These are phyloP conservation scores for Parasteatoda lunata DNA, from an alignment of 2,888 invertebrate genomes.

Conservation along the genomic window DNA sequence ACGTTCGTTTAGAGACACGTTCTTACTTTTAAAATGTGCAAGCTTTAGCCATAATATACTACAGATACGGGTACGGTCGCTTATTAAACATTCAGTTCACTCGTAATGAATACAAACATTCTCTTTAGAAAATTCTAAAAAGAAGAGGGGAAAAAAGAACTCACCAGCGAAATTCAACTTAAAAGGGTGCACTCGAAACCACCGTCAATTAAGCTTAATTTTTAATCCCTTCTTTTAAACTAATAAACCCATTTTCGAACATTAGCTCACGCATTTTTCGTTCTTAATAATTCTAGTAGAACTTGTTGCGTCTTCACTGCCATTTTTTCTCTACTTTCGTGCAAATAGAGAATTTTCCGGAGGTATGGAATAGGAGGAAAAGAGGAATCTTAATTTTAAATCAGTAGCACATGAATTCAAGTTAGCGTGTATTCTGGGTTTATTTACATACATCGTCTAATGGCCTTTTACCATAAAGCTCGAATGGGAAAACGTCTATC, in stretches of 20 bases:
- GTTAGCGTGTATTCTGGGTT: neutral
- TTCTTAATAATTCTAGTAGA: neutral
- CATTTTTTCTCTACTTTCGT: neutral
- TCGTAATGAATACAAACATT: no score
- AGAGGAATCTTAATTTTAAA: neutral
- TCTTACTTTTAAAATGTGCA: no score
- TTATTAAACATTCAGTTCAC: no score
- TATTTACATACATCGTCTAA: conserved; percentile 5
- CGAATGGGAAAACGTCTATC: neutral
- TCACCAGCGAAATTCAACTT: no score
- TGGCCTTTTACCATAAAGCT: conserved; percentile 3
- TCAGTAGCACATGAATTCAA: neutral
- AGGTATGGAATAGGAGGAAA: neutral
- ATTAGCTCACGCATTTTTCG: neutral
- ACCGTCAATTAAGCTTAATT: conserved; percentile 1
- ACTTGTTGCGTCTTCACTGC: neutral
- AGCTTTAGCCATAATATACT: no score
- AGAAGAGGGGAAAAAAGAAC: no score
- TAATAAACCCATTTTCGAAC: conserved; percentile 3
- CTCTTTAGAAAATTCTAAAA: no score
- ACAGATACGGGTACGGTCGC: no score
- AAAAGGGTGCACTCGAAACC: neutral
- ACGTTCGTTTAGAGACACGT: no score
- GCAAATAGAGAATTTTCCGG: neutral
- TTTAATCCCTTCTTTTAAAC: neutral